phyloP scores from a whole-genome alignment of 2,113 vertebrate genomes.

The Papio anubis region DNA sequence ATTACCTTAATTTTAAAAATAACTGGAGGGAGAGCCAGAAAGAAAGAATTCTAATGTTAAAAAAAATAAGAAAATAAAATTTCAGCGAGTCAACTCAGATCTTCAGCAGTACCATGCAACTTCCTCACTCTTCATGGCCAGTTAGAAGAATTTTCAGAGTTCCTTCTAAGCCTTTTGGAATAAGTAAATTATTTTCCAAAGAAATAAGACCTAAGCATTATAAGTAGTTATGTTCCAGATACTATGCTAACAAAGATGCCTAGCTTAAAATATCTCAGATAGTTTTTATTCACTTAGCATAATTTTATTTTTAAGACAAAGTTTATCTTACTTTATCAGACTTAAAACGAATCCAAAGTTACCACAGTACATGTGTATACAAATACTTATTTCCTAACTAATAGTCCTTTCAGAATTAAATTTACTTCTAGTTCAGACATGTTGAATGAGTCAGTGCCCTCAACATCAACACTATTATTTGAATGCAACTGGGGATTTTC shows the following conservation, averaged over 20 bases:
- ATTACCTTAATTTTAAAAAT: constrained; percentile 56
- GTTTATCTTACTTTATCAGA: constrained; percentile 57
- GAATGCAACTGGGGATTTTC: constrained; percentile 48
- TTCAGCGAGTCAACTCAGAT: constrained; percentile 59
- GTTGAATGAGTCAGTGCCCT: constrained; percentile 23
- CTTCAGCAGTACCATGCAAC: constrained; percentile 62
- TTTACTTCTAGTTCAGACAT: constrained; percentile 52
- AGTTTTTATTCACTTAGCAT: constrained; percentile 34
- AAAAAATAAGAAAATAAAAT: constrained; percentile 73
- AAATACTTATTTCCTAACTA: constrained; percentile 59
- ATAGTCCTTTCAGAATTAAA: constrained; percentile 56
- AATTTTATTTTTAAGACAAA: constrained; percentile 60
- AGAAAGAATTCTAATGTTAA: constrained; percentile 60
- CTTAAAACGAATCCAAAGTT: constrained; percentile 61
- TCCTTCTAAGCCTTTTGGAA: constrained; percentile 81
- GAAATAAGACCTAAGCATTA: constrained; percentile 69
- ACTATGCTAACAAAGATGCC: constrained; percentile 46
- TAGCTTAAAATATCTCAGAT: constrained; percentile 46
- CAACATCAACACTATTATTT: constrained; percentile 18
- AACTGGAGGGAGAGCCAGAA: constrained; percentile 60
- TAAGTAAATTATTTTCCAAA: constrained; percentile 69
- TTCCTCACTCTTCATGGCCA: constrained; percentile 71
- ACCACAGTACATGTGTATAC: constrained; percentile 51
- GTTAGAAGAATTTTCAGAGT: constrained; percentile 75
- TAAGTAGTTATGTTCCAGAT: constrained; percentile 44